Evolutionary conservation across 2,113 vertebrate genomes (phyloP).

Genomic region (Psettodes erumei): DNA sequence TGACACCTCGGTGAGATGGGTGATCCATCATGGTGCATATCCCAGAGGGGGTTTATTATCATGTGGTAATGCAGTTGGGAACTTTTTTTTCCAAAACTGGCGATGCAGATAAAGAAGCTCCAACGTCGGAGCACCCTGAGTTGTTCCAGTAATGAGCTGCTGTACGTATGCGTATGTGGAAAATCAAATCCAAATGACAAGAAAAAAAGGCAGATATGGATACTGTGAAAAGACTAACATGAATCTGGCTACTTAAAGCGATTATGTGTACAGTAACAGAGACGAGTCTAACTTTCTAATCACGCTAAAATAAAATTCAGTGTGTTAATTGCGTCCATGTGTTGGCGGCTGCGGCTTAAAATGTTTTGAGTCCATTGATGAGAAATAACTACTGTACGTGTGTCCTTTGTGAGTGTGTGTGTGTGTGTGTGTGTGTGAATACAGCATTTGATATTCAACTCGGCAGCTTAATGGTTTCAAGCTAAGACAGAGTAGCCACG

Average conservation of each 20-base stretch:
- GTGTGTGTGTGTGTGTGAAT: background rate
- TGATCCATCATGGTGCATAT: background rate
- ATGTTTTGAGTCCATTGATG: background rate
- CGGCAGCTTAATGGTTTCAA: slow-evolving; percentile 19
- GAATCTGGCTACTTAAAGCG: no score
- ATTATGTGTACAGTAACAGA: no score
- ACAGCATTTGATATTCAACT: slow-evolving; percentile 45
- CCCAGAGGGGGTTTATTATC: background rate
- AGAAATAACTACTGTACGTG: slow-evolving; percentile 15
- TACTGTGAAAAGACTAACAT: background rate
- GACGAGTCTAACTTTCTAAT: slow-evolving; percentile 5
- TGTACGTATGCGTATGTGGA: no score
- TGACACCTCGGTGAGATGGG: background rate
- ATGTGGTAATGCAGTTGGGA: background rate
- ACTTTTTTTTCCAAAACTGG: background rate
- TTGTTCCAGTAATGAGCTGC: background rate
- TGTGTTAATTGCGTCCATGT: background rate
- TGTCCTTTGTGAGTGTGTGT: background rate
- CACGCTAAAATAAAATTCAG: background rate
- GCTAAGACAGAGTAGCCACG: slow-evolving; percentile 50
- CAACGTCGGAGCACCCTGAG: background rate
- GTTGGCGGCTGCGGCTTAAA: background rate
- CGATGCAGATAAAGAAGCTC: background rate
- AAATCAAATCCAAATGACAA: background rate
- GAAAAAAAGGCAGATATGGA: background rate